Evolutionary conservation across 2,888 invertebrate genomes (phyloP), one percentile per base, ranked within the genome.

Genomic region (Trimorus sp.): DNA sequence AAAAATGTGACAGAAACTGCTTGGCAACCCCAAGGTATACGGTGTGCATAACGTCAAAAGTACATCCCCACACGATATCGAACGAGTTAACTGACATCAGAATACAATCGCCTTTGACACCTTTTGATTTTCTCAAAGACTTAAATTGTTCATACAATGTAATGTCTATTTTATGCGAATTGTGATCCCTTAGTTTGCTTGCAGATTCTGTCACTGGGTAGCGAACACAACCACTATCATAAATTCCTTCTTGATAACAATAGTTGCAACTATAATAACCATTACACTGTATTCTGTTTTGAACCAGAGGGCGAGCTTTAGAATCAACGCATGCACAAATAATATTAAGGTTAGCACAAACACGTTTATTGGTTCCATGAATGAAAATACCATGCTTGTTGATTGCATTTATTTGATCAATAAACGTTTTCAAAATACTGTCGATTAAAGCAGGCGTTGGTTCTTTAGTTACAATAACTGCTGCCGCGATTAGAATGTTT

Each of bases 261-360:
- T 8, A 74, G 37, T 48, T 48, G 15, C 73, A 74, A 7, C 56
- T 51, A 12, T 36, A 75, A 36, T 59, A 59, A 4, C 59, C 75
- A 66, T 75, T 75, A 53, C 15, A 59, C 36, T 66, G 51, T n/a
- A 75, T 6, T 40, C 75, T 75, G 36, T 76, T 69, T 48, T 76
- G 76, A 1, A 76, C 0, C 7, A 62, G 5, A 16, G 76, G 76
- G 38, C 66, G 58, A 11, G 75, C 75, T 12, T 51, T 53, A 7
- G 68, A 68, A 56, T 76, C 76, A 9, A 77, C 69, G 40, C 40
- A 65, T 8, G 56, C 56, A 38, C 73, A 65, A 9, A 74, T 38
- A 5, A 74, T 15, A 38, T 37, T 37, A 1, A 68, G 16, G 1
- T 1, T 15, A 9, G 62, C 68, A 40, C 0, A 5, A 38, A 62